These are phyloP conservation scores for Amblyopsis hoosieri DNA, from an alignment of 2,797 vertebrate genomes.

Conservation along the genomic window DNA sequence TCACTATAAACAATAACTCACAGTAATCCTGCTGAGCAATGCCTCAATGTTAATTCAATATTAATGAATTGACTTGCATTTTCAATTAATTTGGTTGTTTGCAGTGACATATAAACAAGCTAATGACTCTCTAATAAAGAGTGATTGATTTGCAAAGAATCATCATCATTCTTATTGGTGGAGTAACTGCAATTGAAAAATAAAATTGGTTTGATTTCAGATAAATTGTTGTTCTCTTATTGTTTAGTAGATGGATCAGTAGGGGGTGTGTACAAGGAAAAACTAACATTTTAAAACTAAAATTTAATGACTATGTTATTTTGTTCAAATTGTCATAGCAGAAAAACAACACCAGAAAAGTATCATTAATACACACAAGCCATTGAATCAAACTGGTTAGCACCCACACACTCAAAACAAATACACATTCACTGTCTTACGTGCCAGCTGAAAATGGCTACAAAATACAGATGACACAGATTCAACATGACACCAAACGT, in stretches of 20 bases:
- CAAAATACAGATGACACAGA: constrained; percentile 37
- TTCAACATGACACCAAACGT: constrained; percentile 41
- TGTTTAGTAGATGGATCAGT: not conserved
- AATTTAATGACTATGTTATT: constrained; percentile 9
- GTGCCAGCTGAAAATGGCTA: not conserved
- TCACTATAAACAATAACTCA: too few species aligned
- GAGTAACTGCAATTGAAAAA: constrained; percentile 8
- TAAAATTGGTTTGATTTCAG: not conserved
- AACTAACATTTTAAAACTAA: not conserved
- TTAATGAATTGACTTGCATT: constrained; percentile 51
- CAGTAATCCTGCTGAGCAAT: not conserved
- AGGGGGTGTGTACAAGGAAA: not conserved
- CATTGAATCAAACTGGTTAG: constrained; percentile 27
- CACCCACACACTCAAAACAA: constrained; percentile 21
- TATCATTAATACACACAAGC: constrained; percentile 13
- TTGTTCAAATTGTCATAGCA: constrained; percentile 15
- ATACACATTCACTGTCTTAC: constrained; percentile 28
- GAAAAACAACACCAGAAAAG: constrained; percentile 13
- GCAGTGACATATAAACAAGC: constrained; percentile 21
- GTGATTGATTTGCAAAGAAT: too few species aligned
- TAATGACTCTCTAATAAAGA: not conserved
- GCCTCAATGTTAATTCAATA: not conserved
- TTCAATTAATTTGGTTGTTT: constrained; percentile 51
- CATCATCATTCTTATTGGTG: not conserved
- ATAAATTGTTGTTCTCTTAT: constrained; percentile 16